Evolutionary conservation across 2,797 vertebrate species (phyloP).

Genomic region (Percopsis omiscomaycus): DNA sequence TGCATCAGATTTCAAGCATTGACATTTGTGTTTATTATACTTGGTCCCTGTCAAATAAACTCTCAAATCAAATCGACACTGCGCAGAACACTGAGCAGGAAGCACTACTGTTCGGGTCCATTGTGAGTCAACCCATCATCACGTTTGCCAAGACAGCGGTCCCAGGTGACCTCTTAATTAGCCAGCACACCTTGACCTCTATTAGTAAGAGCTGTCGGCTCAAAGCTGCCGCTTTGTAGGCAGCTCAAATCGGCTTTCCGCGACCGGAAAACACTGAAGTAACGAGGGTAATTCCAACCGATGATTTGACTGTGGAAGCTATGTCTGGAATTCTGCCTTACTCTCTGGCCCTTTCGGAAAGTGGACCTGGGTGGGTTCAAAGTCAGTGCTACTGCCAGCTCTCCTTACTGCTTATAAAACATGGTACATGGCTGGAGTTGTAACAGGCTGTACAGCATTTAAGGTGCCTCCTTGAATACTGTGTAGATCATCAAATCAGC

Average conservation of each 20-base stretch:
- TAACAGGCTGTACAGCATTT: too few relatives aligned
- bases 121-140: slow-evolving; percentile 9
- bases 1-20: too few relatives aligned
- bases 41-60: slow-evolving; percentile 5
- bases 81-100: slow-evolving; percentile 38
- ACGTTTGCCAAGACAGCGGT: slow-evolving; percentile 9
- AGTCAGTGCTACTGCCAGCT: not conserved
- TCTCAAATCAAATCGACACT: too few relatives aligned
- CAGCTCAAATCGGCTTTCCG: slow-evolving; percentile 36
- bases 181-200: slow-evolving; percentile 7
- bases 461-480: too few relatives aligned
- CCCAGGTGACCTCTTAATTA: slow-evolving; percentile 30
- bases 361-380: not conserved
- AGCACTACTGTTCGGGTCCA: slow-evolving; percentile 27
- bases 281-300: slow-evolving; percentile 5
- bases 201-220: slow-evolving; percentile 10
- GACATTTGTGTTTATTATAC: too few relatives aligned
- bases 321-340: slow-evolving; percentile 38
- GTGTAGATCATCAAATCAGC: too few relatives aligned
- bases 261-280: slow-evolving; percentile 24
- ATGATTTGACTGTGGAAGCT: slow-evolving; percentile 39
- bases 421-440: too few relatives aligned
- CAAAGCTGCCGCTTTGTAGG: slow-evolving; percentile 23
- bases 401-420: too few relatives aligned
- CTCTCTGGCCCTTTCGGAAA: slow-evolving; percentile 5